Evolutionary conservation across 2,797 vertebrate species (phyloP).

Genomic region (Prionace glauca): DNA sequence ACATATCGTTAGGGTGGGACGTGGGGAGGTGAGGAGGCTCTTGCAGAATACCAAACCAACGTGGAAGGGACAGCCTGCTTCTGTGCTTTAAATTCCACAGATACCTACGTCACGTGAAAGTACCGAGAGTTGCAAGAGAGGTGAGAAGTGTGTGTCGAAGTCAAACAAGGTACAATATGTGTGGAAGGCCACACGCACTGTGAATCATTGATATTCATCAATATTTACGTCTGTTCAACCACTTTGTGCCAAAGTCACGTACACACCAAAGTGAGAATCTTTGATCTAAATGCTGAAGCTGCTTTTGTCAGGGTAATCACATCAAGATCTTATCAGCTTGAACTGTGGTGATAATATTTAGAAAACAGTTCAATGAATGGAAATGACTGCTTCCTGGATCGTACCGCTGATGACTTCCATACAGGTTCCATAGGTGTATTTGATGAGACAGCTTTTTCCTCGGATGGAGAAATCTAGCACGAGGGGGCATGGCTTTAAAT

Average conservation of each 20-base stretch:
- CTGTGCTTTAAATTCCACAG: not conserved
- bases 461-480: too few species aligned
- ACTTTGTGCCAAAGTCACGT: not conserved
- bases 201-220: not conserved
- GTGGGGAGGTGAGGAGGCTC: not conserved
- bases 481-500: too few species aligned
- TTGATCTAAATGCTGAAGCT: not conserved
- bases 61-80: not conserved
- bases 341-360: not conserved
- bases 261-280: not conserved
- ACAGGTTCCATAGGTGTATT: too few species aligned
- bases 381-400: not conserved
- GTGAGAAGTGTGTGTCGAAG: not conserved
- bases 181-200: not conserved
- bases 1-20: not conserved
- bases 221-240: not conserved
- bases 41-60: not conserved
- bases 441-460: too few species aligned
- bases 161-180: not conserved
- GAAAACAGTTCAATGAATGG: not conserved
- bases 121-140: not conserved
- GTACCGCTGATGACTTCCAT: too few species aligned
- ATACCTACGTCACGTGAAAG: not conserved
- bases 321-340: not conserved
- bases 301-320: not conserved